Conservation (phyloP, 1,140 invertebrate genomes). For the Listronotus bonariensis region DNA sequence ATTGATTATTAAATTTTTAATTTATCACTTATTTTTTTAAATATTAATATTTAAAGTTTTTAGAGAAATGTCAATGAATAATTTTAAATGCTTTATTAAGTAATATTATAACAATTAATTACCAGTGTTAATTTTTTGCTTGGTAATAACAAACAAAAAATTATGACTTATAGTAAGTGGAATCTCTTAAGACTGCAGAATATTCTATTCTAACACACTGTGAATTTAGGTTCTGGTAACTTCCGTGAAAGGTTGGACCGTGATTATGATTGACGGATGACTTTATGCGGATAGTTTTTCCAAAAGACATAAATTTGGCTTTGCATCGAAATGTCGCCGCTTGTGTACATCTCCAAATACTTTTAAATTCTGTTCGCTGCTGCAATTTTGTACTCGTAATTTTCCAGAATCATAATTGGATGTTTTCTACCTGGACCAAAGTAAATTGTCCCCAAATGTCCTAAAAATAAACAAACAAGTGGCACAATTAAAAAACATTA, state of each 20-base stretch:
- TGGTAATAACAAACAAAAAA: too few relatives aligned
- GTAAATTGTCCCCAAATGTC: conserved; percentile 36
- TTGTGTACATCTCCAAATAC: conserved; percentile 33
- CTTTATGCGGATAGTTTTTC: conserved; percentile 25
- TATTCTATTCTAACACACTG: conserved; percentile 19
- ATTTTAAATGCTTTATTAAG: too few relatives aligned
- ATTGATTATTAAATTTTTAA: too few relatives aligned
- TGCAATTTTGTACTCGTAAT: conserved; percentile 39
- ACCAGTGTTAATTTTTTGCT: too few relatives aligned
- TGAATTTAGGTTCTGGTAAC: background rate
- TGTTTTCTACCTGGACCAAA: conserved; percentile 38
- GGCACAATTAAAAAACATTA: too few relatives aligned
- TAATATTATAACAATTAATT: too few relatives aligned
- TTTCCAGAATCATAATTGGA: conserved; percentile 39
- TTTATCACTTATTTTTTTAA: too few relatives aligned
- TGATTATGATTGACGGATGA: conserved; percentile 29
- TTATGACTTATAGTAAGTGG: background rate
- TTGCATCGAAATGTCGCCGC: conserved; percentile 29
- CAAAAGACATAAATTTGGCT: conserved; percentile 34
- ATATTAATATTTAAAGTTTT: too few relatives aligned
- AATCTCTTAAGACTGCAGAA: background rate
- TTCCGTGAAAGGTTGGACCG: conserved; percentile 12
- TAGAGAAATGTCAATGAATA: too few relatives aligned
- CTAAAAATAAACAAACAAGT: background rate
- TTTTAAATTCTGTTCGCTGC: conserved; percentile 9